phyloP scores from a whole-genome alignment of 2,797 vertebrate species.

The Peromyscus attwateri region DNA sequence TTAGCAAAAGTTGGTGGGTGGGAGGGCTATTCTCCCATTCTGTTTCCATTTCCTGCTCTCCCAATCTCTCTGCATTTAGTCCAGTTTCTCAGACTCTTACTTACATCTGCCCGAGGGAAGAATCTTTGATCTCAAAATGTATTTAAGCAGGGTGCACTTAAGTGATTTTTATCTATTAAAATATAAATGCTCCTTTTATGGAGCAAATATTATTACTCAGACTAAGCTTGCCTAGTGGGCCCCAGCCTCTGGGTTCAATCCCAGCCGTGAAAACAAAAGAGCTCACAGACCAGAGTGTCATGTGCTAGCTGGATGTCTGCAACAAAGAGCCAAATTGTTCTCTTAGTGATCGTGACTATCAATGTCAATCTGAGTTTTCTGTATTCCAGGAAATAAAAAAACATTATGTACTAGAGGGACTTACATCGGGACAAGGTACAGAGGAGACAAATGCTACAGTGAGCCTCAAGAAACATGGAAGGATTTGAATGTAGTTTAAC shows the following conservation, averaged over 20 bases:
- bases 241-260: neutral
- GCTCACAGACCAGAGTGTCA: neutral
- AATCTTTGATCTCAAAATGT: constrained; percentile 8
- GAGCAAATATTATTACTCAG: neutral
- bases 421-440: neutral
- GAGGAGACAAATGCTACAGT: neutral
- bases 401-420: neutral
- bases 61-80: too few relatives aligned
- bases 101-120: neutral
- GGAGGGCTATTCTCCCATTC: neutral
- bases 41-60: neutral
- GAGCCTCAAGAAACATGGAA: neutral
- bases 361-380: neutral
- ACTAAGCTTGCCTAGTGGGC: neutral
- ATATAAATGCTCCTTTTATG: neutral
- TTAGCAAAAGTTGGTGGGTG: neutral
- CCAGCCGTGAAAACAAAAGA: neutral
- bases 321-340: neutral
- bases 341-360: neutral
- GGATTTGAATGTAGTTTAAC: neutral
- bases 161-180: constrained; percentile 23
- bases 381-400: neutral
- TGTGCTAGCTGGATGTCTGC: neutral
- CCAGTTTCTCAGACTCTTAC: neutral
- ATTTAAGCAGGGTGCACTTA: neutral